Evolutionary conservation across 30 jellyfish, hydroid and myxozoan genomes (phyloP).

Genomic region (Aurelia aurita): DNA sequence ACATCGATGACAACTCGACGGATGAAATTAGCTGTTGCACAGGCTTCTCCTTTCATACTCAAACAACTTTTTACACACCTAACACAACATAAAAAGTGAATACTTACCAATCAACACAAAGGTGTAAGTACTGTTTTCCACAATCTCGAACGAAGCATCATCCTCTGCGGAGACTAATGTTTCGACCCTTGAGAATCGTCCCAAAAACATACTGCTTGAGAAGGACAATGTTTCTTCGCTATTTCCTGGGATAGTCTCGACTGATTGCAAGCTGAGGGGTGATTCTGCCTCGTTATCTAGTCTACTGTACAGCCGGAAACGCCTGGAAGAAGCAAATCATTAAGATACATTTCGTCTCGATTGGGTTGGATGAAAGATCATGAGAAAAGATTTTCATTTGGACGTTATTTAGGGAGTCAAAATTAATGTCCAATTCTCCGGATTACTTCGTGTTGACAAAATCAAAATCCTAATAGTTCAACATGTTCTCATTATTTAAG

Average conservation of each 20-base stretch:
- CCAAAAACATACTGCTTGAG: conserved; percentile 71
- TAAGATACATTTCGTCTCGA: not conserved
- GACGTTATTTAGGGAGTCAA: too few species aligned
- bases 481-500: too few species aligned
- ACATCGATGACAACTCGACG: too few species aligned
- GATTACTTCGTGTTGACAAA: too few species aligned
- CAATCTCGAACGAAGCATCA: conserved; percentile 46
- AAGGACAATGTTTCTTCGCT: conserved; percentile 76
- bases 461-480: too few species aligned
- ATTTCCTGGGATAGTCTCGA: conserved; percentile 63
- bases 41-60: too few species aligned
- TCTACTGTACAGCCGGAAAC: conserved; percentile 43
- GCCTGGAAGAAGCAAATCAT: conserved; percentile 23
- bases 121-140: conserved; percentile 73
- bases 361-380: too few species aligned
- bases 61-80: too few species aligned
- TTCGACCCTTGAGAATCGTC: conserved; percentile 73
- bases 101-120: conserved; percentile 80
- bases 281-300: conserved; percentile 40
- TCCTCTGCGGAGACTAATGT: conserved; percentile 60
- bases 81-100: too few species aligned
- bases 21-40: too few species aligned
- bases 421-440: too few species aligned
- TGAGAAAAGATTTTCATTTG: too few species aligned
- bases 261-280: conserved; percentile 55